A percentile compares a stretch with the other conserved stretches of the same genome.
phyloP scores from a whole-genome alignment of 2,888 invertebrate genomes.

The Aethes cnicana region DNA sequence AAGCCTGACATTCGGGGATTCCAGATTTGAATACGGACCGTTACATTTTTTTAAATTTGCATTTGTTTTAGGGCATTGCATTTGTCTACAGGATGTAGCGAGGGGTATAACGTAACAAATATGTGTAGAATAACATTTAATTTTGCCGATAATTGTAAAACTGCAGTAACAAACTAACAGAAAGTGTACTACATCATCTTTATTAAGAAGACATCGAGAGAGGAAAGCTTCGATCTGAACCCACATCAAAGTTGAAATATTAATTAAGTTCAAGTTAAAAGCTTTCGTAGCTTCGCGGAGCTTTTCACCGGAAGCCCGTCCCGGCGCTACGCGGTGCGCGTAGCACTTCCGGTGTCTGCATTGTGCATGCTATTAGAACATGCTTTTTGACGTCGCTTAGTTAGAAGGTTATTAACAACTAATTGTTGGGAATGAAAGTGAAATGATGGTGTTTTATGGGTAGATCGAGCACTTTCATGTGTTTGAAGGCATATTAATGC shows the following conservation, averaged over 20 bases:
- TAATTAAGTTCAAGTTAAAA: not conserved
- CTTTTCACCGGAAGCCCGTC: slow-evolving; percentile 18
- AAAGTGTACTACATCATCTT: too few species aligned
- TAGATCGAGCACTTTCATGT: too few species aligned
- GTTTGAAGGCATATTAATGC: too few species aligned
- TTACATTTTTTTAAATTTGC: slow-evolving; percentile 17
- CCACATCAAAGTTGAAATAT: not conserved
- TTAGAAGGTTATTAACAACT: not conserved
- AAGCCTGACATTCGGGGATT: slow-evolving; percentile 12
- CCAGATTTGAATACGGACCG: slow-evolving; percentile 23
- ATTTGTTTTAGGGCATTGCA: slow-evolving; percentile 20
- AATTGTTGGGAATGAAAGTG: not conserved
- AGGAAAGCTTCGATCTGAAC: not conserved
- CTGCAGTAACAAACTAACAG: too few species aligned
- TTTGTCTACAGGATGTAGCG: slow-evolving; percentile 23
- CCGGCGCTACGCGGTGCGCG: slow-evolving; percentile 27
- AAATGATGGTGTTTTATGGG: too few species aligned
- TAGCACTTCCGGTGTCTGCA: slow-evolving; percentile 26
- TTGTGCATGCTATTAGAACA: too few species aligned
- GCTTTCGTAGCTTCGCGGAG: slow-evolving; percentile 1
- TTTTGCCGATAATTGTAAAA: too few species aligned
- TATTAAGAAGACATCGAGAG: not conserved
- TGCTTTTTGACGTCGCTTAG: too few species aligned
- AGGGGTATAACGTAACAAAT: too few species aligned
- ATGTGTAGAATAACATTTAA: too few species aligned